Evolutionary conservation across 1,140 invertebrate species (phyloP), one percentile per base, ranked within the genome.

Genomic region (Cotesia chilonis): DNA sequence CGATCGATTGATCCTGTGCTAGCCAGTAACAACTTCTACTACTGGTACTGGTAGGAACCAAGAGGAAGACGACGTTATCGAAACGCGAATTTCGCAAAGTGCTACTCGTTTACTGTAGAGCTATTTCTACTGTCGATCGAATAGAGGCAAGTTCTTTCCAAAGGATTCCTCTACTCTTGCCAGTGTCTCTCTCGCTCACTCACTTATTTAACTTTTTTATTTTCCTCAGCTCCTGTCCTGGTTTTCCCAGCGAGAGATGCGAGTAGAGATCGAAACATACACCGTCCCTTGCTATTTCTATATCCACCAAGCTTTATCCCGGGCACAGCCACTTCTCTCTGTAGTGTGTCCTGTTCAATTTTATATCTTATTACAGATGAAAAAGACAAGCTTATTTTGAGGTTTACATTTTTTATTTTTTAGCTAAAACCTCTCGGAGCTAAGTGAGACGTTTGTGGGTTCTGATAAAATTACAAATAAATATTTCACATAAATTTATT

Each of bases 51-150:
- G 10, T 6, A 47, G 10, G 41, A 10, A 47, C 41, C 6, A 6
- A 10, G 41, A 47, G 10, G 12, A 55, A 4, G 54, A 55, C 70
- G 51, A 47, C 71, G 71, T 68, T 72, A 72, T 72, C 71, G 71
- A 72, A 68, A 72, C 71, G 71, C 65, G 71, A 72, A 76, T 72
- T 76, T 74, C 64, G 47, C 51, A 72, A 76, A 76, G 70, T 72
- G 51, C 72, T 72, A 72, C 70, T 74, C 75, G 63, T 76, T 74
- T 76, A 68, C 70, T 60, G 41, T 57, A 47, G 41, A 60, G 72
- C 67, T 70, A 70, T 74, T 74, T 73, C 67, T 36, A 36, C 71
- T 55, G 20, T 37, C 37, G 69, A 73, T 68, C 65, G 74, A 73
- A 64, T 38, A 55, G 38, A 36, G 55, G 51, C 68, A 55, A 20